Evolutionary conservation across 2,113 vertebrate genomes (phyloP), one percentile per base, ranked within the genome.

Genomic region (Tenrec ecaudatus): DNA sequence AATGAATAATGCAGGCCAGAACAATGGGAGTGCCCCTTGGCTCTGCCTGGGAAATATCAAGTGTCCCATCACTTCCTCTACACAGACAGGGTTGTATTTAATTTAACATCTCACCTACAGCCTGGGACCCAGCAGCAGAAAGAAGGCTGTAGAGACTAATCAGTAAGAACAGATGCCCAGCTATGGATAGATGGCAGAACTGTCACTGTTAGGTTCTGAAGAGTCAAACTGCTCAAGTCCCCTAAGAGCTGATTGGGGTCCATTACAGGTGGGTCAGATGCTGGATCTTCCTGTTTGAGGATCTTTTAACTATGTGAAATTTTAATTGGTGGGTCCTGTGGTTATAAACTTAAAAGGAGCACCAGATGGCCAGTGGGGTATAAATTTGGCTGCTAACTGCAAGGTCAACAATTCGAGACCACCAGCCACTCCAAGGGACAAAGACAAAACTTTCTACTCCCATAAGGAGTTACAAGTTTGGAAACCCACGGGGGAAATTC

Each of bases 31-130:
- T 86, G 12, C 62, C 86, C 73, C 57, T 62, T 2, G 15, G 66
- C n/a, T 85, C 40, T 64, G 86, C 87, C 85, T 94, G 92, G 88
- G 77, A 91, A 84, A 62, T 47, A 36, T 71, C 69, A 95, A 78
- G 38, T 12, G 47, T 77, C 90, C 76, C 94, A 94, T 92, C 92
- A 68, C 96, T 89, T 96, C 57, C 36, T 62, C 7, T 33, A 75
- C 80, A 88, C 19, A 82, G 80, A 76, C 73, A 93, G 64, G 87
- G 86, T 78, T 69, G 75, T 64, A 47, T 88, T 84, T 79, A 73
- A 47, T 88, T 84, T 79, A 73, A 47, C 79, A 81, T 81, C 69
- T 88, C 79, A 64, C 33, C 83, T n/a, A 78, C 22, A 62, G 69
- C 43, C 29, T 91, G 78, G 33, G 75, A 16, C 75, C 60, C 60